Conservation (phyloP, 2,113 vertebrate species). For the Mustela nigripes region DNA sequence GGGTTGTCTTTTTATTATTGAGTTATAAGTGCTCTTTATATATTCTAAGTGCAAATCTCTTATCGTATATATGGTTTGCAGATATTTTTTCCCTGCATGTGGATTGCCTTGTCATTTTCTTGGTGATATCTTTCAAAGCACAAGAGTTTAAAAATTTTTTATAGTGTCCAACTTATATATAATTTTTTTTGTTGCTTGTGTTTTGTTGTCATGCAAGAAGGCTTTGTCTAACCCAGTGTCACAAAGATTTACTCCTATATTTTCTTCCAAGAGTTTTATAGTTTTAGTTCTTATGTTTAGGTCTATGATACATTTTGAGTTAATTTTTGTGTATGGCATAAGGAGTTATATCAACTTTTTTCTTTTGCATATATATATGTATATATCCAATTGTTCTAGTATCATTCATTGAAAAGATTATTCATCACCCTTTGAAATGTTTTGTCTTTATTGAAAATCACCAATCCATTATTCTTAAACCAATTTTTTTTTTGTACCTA, state of each 20-base stretch:
- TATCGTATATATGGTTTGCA: neutral
- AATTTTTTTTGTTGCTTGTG: neutral
- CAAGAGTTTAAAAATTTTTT: neutral
- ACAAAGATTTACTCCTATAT: neutral
- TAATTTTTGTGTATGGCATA: neutral
- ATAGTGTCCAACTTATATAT: neutral
- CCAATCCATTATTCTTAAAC: neutral
- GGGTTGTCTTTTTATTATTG: neutral
- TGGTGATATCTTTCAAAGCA: neutral
- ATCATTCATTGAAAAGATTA: neutral
- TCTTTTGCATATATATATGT: neutral
- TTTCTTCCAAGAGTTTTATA: neutral
- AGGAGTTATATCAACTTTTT: neutral
- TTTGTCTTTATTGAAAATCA: neutral
- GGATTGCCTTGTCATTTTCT: neutral
- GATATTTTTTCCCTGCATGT: neutral
- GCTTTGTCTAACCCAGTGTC: neutral
- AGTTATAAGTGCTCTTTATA: neutral
- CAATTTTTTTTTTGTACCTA: neutral
- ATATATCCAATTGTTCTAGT: neutral
- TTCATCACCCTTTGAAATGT: neutral
- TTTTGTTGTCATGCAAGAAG: neutral
- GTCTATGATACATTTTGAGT: neutral
- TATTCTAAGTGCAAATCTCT: neutral
- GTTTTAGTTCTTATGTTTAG: slow-evolving; percentile 25